Evolutionary conservation across 2,797 vertebrate genomes (phyloP), one percentile per base, ranked within the genome.

Genomic region (Streptopelia turtur): DNA sequence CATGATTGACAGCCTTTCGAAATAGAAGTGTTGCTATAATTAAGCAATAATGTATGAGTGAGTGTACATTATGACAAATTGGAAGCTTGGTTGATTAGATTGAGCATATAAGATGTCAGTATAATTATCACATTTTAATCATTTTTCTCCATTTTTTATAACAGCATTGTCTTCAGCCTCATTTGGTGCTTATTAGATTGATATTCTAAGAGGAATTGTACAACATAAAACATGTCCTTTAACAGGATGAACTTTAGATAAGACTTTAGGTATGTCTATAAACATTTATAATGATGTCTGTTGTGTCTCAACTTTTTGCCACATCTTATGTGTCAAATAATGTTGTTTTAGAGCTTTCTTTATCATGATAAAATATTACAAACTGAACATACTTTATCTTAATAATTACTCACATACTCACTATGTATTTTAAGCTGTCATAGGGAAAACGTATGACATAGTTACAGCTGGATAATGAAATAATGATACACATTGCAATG

Each of bases 111-210:
- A 98, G 89, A 95, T 98, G 98, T 98, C 98, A 97, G 98, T 96
- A 97, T 98, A 98, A 98, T 98, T 98, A 98, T 98, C 98, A 98
- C 98, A 98, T 98, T 98, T 98, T 98, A 98, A 98, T 98, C 94
- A 98, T 98, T 98, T 98, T 98, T 98, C 97, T 98, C 97, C 95
- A 96, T 98, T 98, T 98, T 98, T 97, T 96, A 97, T 97, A 98
- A 98, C 96, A 97, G 97, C 98, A 98, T 98, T 98, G 98, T 98
- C 98, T 97, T 98, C 97, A 97, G 97, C 97, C 96, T 98, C 98
- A 98, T 98, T 98, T 98, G 97, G 96, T 97, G 93, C 98, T 98
- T 98, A 98, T 98, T 98, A 98, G 97, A 98, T 98, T 98, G 98
- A 98, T 98, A 98, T 97, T 98, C 97, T 97, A 97, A 97, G 97